Percentiles rank a stretch among this genome's conserved stretches.
phyloP scores from a whole-genome alignment of 2,113 vertebrate species.

The Pedionomus torquatus region DNA sequence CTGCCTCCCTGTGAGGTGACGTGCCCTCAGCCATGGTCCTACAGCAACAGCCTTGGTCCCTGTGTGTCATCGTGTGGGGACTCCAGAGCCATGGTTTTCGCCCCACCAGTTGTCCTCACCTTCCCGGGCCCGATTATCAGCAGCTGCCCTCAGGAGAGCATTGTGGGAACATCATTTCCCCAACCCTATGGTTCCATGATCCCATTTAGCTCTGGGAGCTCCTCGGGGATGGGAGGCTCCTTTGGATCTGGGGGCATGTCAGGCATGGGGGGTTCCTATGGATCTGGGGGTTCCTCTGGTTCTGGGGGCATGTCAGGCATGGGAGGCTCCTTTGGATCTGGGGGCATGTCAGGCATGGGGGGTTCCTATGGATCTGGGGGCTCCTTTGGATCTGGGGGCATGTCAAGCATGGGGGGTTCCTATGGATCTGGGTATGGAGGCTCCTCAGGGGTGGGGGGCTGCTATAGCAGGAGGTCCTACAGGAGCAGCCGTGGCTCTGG shows the following conservation, averaged over 20 bases:
- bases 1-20: background rate
- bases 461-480: background rate
- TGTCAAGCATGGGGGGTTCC: background rate
- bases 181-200: fast-evolving
- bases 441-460: background rate
- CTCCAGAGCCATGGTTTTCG: background rate
- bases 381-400: background rate
- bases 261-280: background rate
- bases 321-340: background rate
- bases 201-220: fast-evolving
- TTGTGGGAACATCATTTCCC: background rate
- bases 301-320: background rate
- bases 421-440: background rate
- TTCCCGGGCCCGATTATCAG: background rate
- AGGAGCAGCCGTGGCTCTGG: background rate
- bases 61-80: background rate
- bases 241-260: background rate
- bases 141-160: background rate
- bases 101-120: background rate
- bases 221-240: background rate
- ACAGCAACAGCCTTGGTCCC: background rate
- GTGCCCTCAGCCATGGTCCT: background rate
- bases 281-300: background rate
- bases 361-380: background rate
- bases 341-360: background rate